These are phyloP conservation scores for Drosophila punjabiensis DNA, from an alignment of 1,140 invertebrate species.

Conservation along the genomic window DNA sequence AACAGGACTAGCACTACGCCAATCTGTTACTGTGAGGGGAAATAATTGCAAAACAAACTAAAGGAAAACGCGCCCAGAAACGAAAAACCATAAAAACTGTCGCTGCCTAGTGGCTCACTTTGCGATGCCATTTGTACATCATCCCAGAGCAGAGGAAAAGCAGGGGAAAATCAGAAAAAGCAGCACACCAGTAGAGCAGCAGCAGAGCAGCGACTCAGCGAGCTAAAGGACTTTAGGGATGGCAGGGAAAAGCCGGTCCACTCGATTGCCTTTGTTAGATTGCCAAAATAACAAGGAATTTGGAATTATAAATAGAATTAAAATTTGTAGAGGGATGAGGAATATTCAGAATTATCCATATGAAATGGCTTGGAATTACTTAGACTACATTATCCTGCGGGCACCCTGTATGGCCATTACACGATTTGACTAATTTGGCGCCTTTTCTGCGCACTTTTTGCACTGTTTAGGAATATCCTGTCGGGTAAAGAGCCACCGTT, in stretches of 20 bases:
- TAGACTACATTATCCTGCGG: slow-evolving; percentile 12
- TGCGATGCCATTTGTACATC: slow-evolving; percentile 60
- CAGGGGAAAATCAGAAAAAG: slow-evolving; percentile 13
- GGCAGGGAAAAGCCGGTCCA: slow-evolving; percentile 29
- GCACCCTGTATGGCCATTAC: slow-evolving; percentile 51
- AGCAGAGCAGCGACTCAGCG: slow-evolving; percentile 5
- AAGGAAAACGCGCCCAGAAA: slow-evolving; percentile 26
- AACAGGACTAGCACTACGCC: slow-evolving; percentile 28
- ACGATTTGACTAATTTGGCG: slow-evolving; percentile 67
- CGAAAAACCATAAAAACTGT: slow-evolving; percentile 76
- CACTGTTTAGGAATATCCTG: slow-evolving; percentile 22
- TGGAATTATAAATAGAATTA: background rate
- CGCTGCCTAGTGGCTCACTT: slow-evolving; percentile 65
- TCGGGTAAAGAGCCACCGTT: slow-evolving; percentile 32
- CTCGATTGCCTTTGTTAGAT: slow-evolving; percentile 58
- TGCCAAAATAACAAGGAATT: slow-evolving; percentile 54
- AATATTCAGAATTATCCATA: slow-evolving; percentile 15
- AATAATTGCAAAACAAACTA: slow-evolving; percentile 78
- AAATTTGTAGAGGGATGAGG: background rate
- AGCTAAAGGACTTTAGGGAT: background rate
- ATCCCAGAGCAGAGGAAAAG: slow-evolving; percentile 14
- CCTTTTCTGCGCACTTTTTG: slow-evolving; percentile 41
- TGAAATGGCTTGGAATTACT: slow-evolving; percentile 29
- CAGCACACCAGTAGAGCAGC: slow-evolving; percentile 17
- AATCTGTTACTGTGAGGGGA: slow-evolving; percentile 59